Base-by-base conservation (phyloP, 2,888 invertebrate genomes). In the Drosophila testacea region DNA sequence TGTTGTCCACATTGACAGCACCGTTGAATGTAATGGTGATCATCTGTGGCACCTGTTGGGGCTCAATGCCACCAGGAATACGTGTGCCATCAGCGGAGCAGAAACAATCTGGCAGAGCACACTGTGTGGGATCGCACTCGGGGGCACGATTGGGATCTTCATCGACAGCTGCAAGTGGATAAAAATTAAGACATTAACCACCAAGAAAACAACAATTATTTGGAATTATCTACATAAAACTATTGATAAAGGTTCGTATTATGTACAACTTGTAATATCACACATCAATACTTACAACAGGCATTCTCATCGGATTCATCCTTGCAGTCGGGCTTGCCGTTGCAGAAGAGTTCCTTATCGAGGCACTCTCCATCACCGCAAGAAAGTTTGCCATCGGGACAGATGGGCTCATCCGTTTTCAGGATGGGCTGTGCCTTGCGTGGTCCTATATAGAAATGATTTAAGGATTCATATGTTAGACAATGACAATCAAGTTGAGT, bases 251-350 rank as follows among this genome's bases (percentile, higher is more conserved):
- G 22, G n/a, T n/a, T n/a, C n/a, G n/a, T n/a, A 22, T 22, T 16
- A 16, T 16, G 16, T 16, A 16, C 16, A 16, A 16, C 16, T 16
- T 16, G 16, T 16, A 1, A 22, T 22, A 22, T 1, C 22, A 22
- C 1, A 22, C 22, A 7, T 10, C 10, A 50, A 64, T 1, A 96
- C 97, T 96, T 94, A 98, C 98, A 96, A 94, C 98, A 98, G 79
- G 98, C 97, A 90, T 98, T 98, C 93, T 98, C 98, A 91, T 98
- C 98, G 57, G 98, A 98, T 91, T 97, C 98, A 91, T 98, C 98
- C 91, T 97, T 96, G 93, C 98, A 98, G 92, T 98, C 98, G 56
- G 96, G 95, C 93, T 97, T 97, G 90, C 97, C 98, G 91, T 98
- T 97, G 93, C 98, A 98, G 95, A 98, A 98, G 62, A 98, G 94